Evolutionary conservation across 1,140 invertebrate species (phyloP).

Genomic region (Harlomillsia oculata): DNA sequence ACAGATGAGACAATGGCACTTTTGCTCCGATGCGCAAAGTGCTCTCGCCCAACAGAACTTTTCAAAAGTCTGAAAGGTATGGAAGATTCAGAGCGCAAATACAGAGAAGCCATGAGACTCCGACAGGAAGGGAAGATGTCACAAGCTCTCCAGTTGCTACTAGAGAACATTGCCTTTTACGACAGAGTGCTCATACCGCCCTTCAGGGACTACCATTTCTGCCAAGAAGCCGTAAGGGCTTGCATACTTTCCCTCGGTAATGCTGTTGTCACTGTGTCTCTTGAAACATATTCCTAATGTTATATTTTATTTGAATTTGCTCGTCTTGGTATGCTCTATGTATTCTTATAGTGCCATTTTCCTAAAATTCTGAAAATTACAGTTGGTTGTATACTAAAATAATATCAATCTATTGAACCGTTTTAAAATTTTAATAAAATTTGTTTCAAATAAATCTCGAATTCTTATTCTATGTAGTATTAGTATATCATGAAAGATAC

Average conservation of each 20-base stretch:
- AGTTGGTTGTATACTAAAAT: no score
- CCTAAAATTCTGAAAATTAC: no score
- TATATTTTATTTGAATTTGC: no score
- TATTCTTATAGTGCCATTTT: no score
- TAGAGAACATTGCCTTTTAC: slow-evolving; percentile 58
- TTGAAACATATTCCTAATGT: no score
- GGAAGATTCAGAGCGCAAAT: slow-evolving; percentile 59
- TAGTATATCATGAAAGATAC: no score
- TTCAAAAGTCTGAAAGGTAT: slow-evolving; percentile 62
- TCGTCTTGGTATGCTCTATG: no score
- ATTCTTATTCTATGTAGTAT: no score
- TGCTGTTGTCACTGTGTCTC: no score
- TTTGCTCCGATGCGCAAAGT: slow-evolving; percentile 57
- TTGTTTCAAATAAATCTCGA: no score
- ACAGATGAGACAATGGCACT: slow-evolving; percentile 40
- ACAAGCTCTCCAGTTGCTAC: slow-evolving; percentile 56
- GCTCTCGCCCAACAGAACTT: slow-evolving; percentile 59
- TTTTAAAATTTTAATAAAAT: no score
- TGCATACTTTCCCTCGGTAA: slow-evolving; percentile 58
- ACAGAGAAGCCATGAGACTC: slow-evolving; percentile 52
- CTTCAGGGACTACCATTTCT: slow-evolving; percentile 68
- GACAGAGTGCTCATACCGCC: slow-evolving; percentile 61
- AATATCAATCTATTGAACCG: no score
- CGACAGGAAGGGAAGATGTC: slow-evolving; percentile 53
- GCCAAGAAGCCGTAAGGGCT: slow-evolving; percentile 65